phyloP scores from a whole-genome alignment of 2,888 invertebrate species.

The Cataglyphis livida region DNA sequence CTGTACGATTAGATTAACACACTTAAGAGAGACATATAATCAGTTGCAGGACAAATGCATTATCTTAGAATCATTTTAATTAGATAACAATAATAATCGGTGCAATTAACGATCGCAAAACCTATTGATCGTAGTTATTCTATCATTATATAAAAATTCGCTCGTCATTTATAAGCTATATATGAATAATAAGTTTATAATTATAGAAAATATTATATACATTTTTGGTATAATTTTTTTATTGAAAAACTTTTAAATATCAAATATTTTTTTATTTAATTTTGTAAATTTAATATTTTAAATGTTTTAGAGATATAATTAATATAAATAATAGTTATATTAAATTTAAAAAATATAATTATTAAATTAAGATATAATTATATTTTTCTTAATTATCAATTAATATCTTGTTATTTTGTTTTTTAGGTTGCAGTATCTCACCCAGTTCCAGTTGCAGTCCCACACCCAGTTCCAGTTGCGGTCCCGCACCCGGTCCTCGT shows the following conservation, averaged over 20 bases:
- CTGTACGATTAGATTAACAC: not conserved
- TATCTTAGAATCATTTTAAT: not conserved
- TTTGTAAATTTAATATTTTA: not conserved
- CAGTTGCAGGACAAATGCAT: not conserved
- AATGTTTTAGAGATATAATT: not conserved
- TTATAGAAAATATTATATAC: not conserved
- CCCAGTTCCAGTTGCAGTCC: conserved; percentile 87
- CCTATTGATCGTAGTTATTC: not conserved
- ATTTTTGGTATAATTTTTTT: not conserved
- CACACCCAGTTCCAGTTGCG: conserved; percentile 87
- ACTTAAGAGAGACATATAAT: not conserved
- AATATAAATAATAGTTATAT: not conserved
- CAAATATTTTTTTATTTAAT: not conserved
- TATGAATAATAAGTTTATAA: not conserved
- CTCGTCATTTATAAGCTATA: not conserved
- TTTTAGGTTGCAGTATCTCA: conserved; percentile 84
- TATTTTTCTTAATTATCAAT: not conserved
- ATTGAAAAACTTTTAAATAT: not conserved
- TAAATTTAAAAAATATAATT: not conserved
- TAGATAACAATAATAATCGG: not conserved
- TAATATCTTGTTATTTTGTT: conserved; percentile 43
- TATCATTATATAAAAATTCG: not conserved
- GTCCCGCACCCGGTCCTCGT: conserved; percentile 88
- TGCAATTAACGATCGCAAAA: not conserved
- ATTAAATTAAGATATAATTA: not conserved